A percentile compares a stretch with the other conserved stretches of the same genome.
Conservation (phyloP, 2,113 vertebrate genomes). For the Anhinga anhinga region DNA sequence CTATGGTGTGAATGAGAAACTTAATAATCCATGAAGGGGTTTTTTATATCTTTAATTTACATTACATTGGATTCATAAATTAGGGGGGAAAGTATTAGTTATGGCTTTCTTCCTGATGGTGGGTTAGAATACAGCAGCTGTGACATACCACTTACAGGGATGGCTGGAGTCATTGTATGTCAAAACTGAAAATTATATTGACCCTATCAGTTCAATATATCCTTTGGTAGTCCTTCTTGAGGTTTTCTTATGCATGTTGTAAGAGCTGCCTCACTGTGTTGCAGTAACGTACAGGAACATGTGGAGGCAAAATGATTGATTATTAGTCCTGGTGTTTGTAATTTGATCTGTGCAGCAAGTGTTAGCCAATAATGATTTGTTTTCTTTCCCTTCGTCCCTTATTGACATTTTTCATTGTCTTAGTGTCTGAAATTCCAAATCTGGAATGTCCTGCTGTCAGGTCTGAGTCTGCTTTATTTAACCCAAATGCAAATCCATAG, state of each 20-base stretch:
- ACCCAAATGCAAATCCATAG: neutral
- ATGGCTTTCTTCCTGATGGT: neutral
- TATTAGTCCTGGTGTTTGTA: neutral
- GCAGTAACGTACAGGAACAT: neutral
- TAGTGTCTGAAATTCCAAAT: neutral
- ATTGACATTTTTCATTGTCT: neutral
- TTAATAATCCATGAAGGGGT: neutral
- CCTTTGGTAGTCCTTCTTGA: neutral
- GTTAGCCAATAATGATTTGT: neutral
- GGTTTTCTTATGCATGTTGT: neutral
- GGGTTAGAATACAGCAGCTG: neutral
- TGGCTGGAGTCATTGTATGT: neutral
- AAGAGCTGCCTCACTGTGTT: neutral
- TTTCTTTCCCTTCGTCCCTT: neutral
- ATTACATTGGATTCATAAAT: neutral
- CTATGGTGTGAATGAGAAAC: neutral
- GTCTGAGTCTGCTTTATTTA: neutral
- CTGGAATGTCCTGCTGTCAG: neutral
- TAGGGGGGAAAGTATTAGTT: neutral
- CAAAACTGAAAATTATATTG: neutral
- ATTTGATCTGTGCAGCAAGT: neutral
- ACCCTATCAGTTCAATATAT: neutral
- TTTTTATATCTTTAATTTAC: neutral
- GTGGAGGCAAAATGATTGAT: neutral
- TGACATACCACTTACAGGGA: neutral